Evolutionary conservation across 37 sponge, comb jelly and placozoan genomes (phyloP), one percentile per base, ranked within the genome.

Genomic region (Oscarella lobularis): DNA sequence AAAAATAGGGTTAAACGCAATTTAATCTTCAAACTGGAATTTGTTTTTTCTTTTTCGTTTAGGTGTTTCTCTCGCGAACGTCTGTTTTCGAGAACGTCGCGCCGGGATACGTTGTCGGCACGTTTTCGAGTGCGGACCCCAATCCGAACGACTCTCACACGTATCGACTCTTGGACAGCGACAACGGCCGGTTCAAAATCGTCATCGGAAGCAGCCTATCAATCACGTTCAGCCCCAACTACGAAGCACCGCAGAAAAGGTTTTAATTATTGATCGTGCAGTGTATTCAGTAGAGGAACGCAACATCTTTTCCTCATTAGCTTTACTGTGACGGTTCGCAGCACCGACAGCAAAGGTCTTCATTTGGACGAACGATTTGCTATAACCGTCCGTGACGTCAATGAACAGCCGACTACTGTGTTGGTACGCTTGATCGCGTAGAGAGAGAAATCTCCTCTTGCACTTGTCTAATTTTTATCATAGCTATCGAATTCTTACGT

Each of bases 71-170:
- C 4, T 68, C 71, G 5, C 29, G 31, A 4, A 30, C 71, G 31
- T 5, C 6, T 5, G 71, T 68, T 4, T 34, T 34, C 31, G 71
- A 68, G 71, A 68, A 68, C 31, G 6, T 35, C 6, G 29, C 71
- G 5, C 29, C 35, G 29, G 71, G 71, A 29, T 34, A 32, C 31
- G 71, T 68, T 32, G 71, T 68, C 71, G 71, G 71, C 31, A 29
- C 71, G 71, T 68, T 68, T 5, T 29, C 71, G 6, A 68, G 35
- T 5, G 31, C 71, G 33, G 71, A 68, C 33, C 71, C 71, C 33
- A 68, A 68, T 20, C 31, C 31, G 5, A 20, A 35, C 33, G 71
- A 68, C 71, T 30, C 31, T 4, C 71, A 68, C 71, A 29, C 71
- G 71, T 68, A 68, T 35, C 4, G 35, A 4, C 31, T 68, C 6